Evolutionary conservation across 2,797 vertebrate genomes (phyloP).

Genomic region (Harpagifer antarcticus): DNA sequence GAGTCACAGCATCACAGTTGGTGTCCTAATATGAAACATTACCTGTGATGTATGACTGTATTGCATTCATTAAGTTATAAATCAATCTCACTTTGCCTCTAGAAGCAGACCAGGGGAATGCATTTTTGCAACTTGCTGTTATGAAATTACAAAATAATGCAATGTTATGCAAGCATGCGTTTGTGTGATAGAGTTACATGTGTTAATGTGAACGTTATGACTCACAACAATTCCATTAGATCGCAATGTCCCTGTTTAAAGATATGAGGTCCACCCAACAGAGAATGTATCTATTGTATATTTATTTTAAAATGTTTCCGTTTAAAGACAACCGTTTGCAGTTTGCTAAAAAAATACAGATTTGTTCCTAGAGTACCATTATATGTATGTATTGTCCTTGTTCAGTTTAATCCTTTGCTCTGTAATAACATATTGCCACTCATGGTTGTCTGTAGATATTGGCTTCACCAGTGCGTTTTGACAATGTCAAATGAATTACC

Average conservation of each 20-base stretch:
- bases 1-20: constrained; percentile 41
- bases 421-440: constrained; percentile 19
- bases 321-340: not conserved
- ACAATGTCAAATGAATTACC: constrained; percentile 22
- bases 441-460: constrained; percentile 18
- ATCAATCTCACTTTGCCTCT: constrained; percentile 48
- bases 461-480: constrained; percentile 21
- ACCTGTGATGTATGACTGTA: constrained; percentile 38
- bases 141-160: constrained; percentile 41
- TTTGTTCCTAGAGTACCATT: not conserved
- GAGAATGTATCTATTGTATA: not conserved
- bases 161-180: constrained; percentile 13
- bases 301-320: not conserved
- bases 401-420: not conserved
- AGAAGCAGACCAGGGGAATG: constrained; percentile 1
- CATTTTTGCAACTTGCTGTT: constrained; percentile 27
- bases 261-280: not conserved
- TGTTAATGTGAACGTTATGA: constrained; percentile 32
- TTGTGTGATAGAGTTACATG: constrained; percentile 20
- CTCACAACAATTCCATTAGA: constrained; percentile 17
- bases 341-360: constrained; percentile 1
- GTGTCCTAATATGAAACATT: constrained; percentile 46
- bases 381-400: not conserved
- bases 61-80: constrained; percentile 40
- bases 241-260: not conserved